Percentiles rank a stretch among this genome's conserved stretches.
phyloP scores from a whole-genome alignment of 2,797 vertebrate genomes.

The Rhadinocentrus ornatus region DNA sequence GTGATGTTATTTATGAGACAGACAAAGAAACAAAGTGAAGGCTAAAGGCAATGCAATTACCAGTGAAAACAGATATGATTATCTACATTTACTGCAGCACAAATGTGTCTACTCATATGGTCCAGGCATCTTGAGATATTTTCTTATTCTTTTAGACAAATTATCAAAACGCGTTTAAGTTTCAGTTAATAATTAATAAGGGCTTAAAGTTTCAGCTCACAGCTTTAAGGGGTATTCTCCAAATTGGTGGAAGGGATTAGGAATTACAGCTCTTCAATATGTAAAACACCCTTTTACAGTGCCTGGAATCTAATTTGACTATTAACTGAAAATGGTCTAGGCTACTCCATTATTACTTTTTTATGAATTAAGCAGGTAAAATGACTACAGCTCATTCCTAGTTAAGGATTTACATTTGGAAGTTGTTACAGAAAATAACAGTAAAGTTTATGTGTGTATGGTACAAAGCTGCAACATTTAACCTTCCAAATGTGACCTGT shows the following conservation, averaged over 20 bases:
- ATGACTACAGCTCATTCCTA: not conserved
- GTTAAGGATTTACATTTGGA: not conserved
- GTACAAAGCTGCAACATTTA: not conserved
- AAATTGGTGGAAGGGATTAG: not conserved
- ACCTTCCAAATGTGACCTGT: not conserved
- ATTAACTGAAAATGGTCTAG: not conserved
- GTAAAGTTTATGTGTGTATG: not conserved
- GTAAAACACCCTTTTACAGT: constrained; percentile 1
- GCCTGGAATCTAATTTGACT: not conserved
- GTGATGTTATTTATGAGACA: constrained; percentile 11
- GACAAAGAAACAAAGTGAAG: constrained; percentile 15
- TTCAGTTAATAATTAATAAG: not conserved
- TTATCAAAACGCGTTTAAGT: not conserved
- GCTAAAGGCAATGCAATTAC: constrained; percentile 6
- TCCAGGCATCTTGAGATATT: not conserved
- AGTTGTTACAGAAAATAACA: not conserved
- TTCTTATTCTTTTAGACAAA: not conserved
- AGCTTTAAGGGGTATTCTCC: not conserved
- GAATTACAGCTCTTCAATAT: not conserved
- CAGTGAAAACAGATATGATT: not conserved
- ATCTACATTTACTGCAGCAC: not conserved
- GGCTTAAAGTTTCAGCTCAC: not conserved
- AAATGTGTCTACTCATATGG: not conserved
- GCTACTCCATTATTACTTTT: not conserved
- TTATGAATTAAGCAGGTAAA: constrained; percentile 2